Percentiles rank a stretch among this genome's conserved stretches.
phyloP scores from a whole-genome alignment of 2,797 vertebrate species.

The Aselliscus stoliczkanus region DNA sequence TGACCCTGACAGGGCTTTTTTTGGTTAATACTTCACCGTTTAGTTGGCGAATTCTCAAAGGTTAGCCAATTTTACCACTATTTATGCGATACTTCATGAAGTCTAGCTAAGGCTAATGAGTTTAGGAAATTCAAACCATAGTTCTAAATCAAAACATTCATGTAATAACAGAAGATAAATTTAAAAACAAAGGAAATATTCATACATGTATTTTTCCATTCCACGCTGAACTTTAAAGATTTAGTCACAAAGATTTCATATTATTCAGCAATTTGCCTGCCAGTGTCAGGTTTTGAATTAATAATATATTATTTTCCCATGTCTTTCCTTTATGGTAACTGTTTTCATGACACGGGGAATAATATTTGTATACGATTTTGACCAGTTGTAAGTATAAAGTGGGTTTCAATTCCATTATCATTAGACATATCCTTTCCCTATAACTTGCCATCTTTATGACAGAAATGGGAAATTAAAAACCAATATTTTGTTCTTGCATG shows the following conservation, averaged over 20 bases:
- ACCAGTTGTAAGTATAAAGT: neutral
- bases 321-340: neutral
- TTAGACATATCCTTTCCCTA: neutral
- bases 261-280: neutral
- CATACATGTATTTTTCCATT: neutral
- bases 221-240: neutral
- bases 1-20: slow-evolving; percentile 4
- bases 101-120: neutral
- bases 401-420: neutral
- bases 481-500: neutral
- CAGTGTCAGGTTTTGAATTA: neutral
- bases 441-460: neutral
- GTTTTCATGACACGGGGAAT: neutral
- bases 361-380: neutral
- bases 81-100: neutral
- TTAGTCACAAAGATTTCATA: neutral
- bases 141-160: neutral
- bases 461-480: neutral
- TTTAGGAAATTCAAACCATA: neutral
- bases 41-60: neutral
- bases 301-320: neutral
- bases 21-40: slow-evolving; percentile 9
- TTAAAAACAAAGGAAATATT: neutral
- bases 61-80: neutral
- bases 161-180: neutral